Percentiles rank a stretch among this genome's conserved stretches.
phyloP scores from a whole-genome alignment of 2,888 invertebrate genomes.

The Kryphioiulus occultus region DNA sequence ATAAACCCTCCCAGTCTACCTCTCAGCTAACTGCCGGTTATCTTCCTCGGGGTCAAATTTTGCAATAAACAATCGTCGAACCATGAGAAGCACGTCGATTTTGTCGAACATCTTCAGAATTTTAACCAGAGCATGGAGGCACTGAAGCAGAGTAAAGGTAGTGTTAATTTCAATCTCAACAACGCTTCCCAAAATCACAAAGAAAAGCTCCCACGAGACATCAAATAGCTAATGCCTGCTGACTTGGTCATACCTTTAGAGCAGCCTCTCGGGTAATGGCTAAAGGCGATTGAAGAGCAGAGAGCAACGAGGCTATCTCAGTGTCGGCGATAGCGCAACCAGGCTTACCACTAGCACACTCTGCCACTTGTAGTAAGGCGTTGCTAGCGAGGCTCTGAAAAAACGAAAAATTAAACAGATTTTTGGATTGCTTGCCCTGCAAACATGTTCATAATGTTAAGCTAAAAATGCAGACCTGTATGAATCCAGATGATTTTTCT shows the following conservation, averaged over 20 bases:
- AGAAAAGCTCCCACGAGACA: not conserved
- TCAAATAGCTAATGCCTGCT: not conserved
- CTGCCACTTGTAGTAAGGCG: conserved; percentile 81
- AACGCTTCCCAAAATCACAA: not conserved
- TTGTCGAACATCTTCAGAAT: conserved; percentile 68
- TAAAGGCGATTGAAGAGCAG: conserved; percentile 76
- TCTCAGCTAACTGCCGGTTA: conserved; percentile 68
- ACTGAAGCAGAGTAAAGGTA: conserved; percentile 44
- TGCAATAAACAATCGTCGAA: conserved; percentile 80
- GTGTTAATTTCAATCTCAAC: not conserved
- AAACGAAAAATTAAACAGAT: not conserved
- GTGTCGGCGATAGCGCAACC: conserved; percentile 71
- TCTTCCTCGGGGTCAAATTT: conserved; percentile 80
- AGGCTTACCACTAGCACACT: conserved; percentile 73
- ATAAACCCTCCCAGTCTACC: conserved; percentile 55
- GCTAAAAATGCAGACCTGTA: conserved; percentile 42
- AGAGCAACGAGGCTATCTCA: conserved; percentile 79
- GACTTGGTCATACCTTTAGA: conserved; percentile 62
- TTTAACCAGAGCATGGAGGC: conserved; percentile 69
- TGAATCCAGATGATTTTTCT: conserved; percentile 60
- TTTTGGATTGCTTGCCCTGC: not conserved
- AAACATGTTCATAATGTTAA: not conserved
- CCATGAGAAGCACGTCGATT: conserved; percentile 65
- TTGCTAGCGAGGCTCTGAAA: conserved; percentile 75
- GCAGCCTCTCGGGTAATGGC: conserved; percentile 76